Base-by-base conservation (phyloP, 2,797 vertebrate genomes). In the Passerculus sandwichensis region DNA sequence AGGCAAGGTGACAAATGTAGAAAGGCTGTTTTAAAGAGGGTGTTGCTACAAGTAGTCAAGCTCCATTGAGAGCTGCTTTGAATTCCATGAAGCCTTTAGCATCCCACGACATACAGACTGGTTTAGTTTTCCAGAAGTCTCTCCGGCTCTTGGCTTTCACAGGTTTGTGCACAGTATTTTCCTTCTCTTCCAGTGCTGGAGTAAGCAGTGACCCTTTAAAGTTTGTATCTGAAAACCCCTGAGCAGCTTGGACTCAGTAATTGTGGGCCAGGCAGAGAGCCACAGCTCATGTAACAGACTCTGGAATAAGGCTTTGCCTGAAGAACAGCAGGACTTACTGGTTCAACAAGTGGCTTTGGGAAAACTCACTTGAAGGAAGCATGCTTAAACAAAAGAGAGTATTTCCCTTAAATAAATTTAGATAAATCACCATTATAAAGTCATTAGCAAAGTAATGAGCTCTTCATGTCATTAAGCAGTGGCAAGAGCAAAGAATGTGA, bases 391-490 rank as follows among this genome's bases (percentile, higher is more conserved):
- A 72, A 89, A 89, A 76, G 19, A 64, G n/a, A 92, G 67, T 47
- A 51, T 92, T 89, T 94, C 67, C 73, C 54, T 88, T 94, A 86
- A 95, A 95, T 70, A 88, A 89, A 91, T 65, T 53, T 53, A 85
- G 70, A 94, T 92, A 94, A 80, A 88, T 94, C 88, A 85, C 84
- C 76, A 73, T 96, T 95, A 91, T 75, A 84, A 89, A 92, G 74
- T 95, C 91, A 61, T 96, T 94, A 96, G 27, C 71, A 89, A 91
- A 62, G 60, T 94, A 95, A 95, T 90, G 89, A 96, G 80, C 50
- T 97, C 75, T 83, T 88, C 77, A 30, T 89, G 65, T 79, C 84
- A 86, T 95, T 95, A 94, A 86, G 79, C 92, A 77, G 73, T 79
- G 80, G 85, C 74, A 81, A 62, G 38, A 88, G 85, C 45, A 79